These are phyloP conservation scores for Okamejei kenojei DNA, from an alignment of 2,797 vertebrate species.

Conservation along the genomic window DNA sequence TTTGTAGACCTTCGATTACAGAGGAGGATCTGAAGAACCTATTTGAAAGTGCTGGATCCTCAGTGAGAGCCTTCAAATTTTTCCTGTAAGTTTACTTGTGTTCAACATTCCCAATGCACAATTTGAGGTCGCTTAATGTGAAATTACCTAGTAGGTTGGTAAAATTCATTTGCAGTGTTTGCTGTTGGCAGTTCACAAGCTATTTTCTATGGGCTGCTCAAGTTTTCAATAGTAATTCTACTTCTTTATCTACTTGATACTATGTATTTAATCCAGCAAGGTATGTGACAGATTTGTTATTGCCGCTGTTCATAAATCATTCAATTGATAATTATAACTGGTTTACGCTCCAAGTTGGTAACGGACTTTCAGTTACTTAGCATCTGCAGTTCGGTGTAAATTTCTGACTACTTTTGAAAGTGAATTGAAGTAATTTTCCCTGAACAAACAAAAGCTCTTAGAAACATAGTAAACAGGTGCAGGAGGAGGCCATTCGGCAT, in stretches of 20 bases:
- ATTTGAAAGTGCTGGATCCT: constrained; percentile 69
- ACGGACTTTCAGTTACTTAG: background rate
- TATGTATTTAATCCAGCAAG: no score
- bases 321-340: background rate
- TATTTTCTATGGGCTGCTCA: background rate
- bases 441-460: no score
- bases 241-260: background rate
- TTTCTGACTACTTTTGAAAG: background rate
- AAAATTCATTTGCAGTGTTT: background rate
- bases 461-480: no score
- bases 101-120: background rate
- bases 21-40: constrained; percentile 74
- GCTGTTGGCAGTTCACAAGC: background rate
- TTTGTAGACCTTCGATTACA: constrained; percentile 62
- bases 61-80: constrained; percentile 81
- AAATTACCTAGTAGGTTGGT: no score
- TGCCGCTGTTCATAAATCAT: background rate
- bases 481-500: no score
- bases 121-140: background rate
- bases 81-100: constrained; percentile 75
- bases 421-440: no score
- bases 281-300: no score
- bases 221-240: background rate
- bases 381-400: background rate
- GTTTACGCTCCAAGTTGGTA: background rate